Base-by-base conservation (phyloP, 2,888 invertebrate genomes). In the Argyra leucocephala region DNA sequence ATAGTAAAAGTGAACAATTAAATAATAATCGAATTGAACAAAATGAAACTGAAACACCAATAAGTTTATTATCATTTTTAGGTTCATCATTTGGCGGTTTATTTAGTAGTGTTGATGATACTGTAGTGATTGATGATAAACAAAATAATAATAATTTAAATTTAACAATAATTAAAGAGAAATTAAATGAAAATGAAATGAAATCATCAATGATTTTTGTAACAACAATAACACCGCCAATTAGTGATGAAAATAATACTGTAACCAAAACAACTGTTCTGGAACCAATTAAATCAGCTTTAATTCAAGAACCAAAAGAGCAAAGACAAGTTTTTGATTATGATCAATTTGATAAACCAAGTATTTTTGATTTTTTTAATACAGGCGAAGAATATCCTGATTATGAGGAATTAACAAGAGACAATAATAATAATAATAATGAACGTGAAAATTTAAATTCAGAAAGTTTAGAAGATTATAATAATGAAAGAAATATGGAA, bases 261-360 rank as follows among this genome's bases (percentile, higher is more conserved):
- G 48, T 18, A 69, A 67, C 64, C 58, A 36, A 37, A 2, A 22
- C 36, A 23, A 66, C 66, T 24, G 65, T 66, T 23, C 71, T 71
- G 64, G 73, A 59, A 66, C 67, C 3, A 57, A 64, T 2, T 31
- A 68, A 66, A 6, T 64, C 62, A 31, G 18, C 31, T 18, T 12
- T 48, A 10, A 22, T 31, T 6, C 26, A 63, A 63, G 37, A 31
- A 22, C 15, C 21, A 9, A 64, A 74, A 37, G 75, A 74, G 67
- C 74, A 75, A 22, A 73, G 78, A 57, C 79, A 79, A 67, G 72
- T 79, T 63, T 79, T 76, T 68, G 78, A 79, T 72, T 78, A 79
- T 70, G 78, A 79, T 70, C 76, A 79, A 71, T 71, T 77, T 66
- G 78, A 78, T 22, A 78, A 79, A 67, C 73, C 76, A 12, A 61